Evolutionary conservation across 2,888 invertebrate species (phyloP).

Genomic region (Acanthosepion pharaonis): DNA sequence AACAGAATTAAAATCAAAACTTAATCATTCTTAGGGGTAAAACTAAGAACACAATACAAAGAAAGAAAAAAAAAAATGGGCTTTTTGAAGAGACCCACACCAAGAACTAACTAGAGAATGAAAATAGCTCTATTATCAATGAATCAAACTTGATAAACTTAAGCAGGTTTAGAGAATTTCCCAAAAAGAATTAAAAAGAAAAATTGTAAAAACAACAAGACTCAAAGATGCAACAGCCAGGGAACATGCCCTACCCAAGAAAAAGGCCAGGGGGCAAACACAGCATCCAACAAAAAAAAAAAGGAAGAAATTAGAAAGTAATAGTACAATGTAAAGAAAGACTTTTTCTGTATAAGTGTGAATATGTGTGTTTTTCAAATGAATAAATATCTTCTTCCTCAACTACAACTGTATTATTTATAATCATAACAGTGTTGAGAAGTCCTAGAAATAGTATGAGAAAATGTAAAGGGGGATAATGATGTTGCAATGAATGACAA

Average conservation of each 20-base stretch:
- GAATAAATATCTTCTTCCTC: conserved; percentile 12
- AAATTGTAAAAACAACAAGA: too few species aligned
- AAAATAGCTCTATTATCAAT: neutral
- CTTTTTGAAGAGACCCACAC: neutral
- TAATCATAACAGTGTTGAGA: neutral
- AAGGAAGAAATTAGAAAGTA: neutral
- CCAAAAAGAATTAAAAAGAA: too few species aligned
- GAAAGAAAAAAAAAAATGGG: neutral
- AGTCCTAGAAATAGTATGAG: neutral
- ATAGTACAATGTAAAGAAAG: neutral
- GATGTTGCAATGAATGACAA: neutral
- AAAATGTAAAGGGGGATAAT: neutral
- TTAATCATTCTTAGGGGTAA: neutral
- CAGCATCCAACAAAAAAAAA: neutral
- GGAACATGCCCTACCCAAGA: too few species aligned
- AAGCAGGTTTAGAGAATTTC: too few species aligned
- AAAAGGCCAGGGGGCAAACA: too few species aligned
- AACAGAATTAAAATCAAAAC: neutral
- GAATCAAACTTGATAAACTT: too few species aligned
- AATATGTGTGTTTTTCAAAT: neutral
- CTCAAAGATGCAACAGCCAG: too few species aligned
- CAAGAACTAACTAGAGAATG: neutral
- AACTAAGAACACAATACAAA: neutral
- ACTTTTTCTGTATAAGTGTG: neutral
- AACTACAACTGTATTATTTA: neutral